A percentile compares a stretch with the other conserved stretches of the same genome.
Conservation (phyloP, 2,113 vertebrate species). For the Corynorhinus townsendii region DNA sequence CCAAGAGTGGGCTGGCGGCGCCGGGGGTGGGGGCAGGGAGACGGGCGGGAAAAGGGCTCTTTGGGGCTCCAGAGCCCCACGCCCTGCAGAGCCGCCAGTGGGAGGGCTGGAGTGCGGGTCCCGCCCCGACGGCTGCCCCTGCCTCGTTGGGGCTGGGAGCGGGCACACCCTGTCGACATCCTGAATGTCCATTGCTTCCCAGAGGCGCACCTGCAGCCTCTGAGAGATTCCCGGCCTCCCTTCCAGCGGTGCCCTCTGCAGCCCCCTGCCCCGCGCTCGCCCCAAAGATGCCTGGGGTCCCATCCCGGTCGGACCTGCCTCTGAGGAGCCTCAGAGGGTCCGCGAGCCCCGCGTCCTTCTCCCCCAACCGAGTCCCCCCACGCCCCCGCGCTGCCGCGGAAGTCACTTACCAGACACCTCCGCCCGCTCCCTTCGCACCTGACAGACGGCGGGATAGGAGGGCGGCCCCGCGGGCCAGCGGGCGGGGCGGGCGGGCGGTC, state of each 20-base stretch:
- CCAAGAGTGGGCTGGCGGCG: not conserved
- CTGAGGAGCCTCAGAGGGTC: not conserved
- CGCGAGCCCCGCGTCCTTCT: not conserved
- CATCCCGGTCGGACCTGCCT: not conserved
- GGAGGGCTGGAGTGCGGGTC: not conserved
- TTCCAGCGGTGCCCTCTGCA: not conserved
- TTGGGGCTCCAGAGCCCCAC: slow-evolving; percentile 1
- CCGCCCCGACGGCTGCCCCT: slow-evolving; percentile 37
- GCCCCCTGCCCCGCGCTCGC: not conserved
- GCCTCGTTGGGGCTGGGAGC: not conserved
- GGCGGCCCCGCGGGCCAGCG: slow-evolving; percentile 28
- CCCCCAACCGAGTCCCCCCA: not conserved
- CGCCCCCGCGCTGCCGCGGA: slow-evolving; percentile 59
- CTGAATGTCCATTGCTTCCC: not conserved
- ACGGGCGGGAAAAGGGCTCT: slow-evolving; percentile 56
- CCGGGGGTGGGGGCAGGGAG: not conserved
- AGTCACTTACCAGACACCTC: slow-evolving; percentile 68
- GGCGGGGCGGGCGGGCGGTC: not conserved
- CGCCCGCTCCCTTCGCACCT: slow-evolving; percentile 35
- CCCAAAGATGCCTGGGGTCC: not conserved
- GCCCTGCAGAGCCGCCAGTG: slow-evolving; percentile 13
- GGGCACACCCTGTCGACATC: not conserved
- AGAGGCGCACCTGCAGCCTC: not conserved
- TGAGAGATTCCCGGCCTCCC: not conserved
- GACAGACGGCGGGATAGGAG: slow-evolving; percentile 61